Percentiles rank a stretch among this genome's conserved stretches.
Evolutionary conservation across 2,797 vertebrate species (phyloP).

Genomic region (Eremophila alpestris): DNA sequence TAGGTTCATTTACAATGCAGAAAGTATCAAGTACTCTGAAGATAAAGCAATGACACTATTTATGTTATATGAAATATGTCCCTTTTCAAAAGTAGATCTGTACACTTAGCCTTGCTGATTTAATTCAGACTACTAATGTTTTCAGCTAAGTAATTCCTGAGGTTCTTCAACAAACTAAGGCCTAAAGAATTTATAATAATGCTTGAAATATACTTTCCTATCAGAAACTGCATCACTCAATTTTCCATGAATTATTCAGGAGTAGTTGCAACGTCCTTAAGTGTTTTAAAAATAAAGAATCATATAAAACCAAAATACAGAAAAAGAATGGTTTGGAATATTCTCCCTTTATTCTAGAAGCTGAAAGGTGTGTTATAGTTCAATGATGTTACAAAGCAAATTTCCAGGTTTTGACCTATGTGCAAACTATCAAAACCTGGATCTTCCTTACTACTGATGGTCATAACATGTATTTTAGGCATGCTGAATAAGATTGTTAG

Average conservation of each 20-base stretch:
- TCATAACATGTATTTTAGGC: neutral
- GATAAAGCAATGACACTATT: neutral
- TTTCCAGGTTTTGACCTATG: neutral
- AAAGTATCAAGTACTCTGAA: neutral
- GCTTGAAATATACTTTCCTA: neutral
- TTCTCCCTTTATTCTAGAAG: neutral
- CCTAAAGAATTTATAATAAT: neutral
- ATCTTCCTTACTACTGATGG: neutral
- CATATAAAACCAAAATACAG: accelerated
- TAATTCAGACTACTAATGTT: neutral
- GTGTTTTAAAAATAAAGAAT: neutral
- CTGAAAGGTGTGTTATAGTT: neutral
- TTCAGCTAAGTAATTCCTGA: neutral
- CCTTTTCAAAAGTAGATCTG: neutral
- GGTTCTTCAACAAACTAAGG: neutral
- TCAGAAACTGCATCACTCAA: accelerated
- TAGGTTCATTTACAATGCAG: neutral
- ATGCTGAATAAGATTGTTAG: neutral
- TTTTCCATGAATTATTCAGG: neutral
- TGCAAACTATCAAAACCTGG: neutral
- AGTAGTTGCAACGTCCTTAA: neutral
- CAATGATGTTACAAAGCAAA: neutral
- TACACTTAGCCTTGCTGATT: neutral
- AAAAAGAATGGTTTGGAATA: neutral
- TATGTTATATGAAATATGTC: neutral